Evolutionary conservation across 1,140 invertebrate genomes (phyloP).

Genomic region (Eubasilissa regina): DNA sequence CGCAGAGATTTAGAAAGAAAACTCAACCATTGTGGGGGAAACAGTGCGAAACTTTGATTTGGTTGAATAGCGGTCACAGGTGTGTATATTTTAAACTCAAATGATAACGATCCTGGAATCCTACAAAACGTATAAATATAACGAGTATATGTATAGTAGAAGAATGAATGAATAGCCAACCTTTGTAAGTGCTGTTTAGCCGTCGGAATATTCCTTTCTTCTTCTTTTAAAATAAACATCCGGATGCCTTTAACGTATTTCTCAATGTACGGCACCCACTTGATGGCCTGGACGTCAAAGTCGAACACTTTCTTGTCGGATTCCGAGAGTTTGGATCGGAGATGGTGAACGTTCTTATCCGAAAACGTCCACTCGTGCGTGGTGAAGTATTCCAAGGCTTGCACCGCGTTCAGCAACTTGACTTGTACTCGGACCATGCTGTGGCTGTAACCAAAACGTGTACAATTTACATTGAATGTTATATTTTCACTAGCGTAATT

Average conservation of each 20-base stretch:
- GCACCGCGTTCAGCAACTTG: conserved; percentile 80
- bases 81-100: no score
- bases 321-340: conserved; percentile 74
- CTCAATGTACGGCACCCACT: conserved; percentile 68
- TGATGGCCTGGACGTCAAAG: conserved; percentile 70
- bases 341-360: conserved; percentile 83
- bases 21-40: no score
- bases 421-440: conserved; percentile 82
- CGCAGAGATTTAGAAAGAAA: no score
- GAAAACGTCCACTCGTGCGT: conserved; percentile 90
- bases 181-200: conserved; percentile 64
- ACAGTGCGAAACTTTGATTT: no score
- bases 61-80: no score
- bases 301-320: conserved; percentile 74
- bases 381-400: conserved; percentile 90
- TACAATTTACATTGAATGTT: no score
- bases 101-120: no score
- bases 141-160: conserved; percentile 13
- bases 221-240: conserved; percentile 70
- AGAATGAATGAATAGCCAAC: conserved; percentile 57
- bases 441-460: conserved; percentile 62
- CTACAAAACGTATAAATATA: no score
- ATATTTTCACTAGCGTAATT: no score
- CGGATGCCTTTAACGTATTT: conserved; percentile 69
- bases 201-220: conserved; percentile 66